These are phyloP conservation scores for Bursaphelenchus okinawaensis DNA, from an alignment of 2,888 invertebrate species.

Conservation along the genomic window DNA sequence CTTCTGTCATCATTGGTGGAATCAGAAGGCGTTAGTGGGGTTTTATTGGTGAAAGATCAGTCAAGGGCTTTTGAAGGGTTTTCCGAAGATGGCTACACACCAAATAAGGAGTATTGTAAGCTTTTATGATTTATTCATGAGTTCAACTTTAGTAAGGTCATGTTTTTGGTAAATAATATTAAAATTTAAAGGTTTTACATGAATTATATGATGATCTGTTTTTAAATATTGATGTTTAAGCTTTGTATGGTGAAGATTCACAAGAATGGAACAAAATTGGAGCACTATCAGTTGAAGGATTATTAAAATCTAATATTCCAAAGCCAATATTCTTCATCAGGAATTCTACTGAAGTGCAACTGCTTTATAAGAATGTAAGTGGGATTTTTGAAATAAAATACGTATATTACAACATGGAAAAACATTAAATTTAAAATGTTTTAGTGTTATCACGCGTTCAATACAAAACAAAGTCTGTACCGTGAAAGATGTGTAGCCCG, in stretches of 20 bases:
- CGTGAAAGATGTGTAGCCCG: conserved; percentile 69
- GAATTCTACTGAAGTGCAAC: conserved; percentile 24
- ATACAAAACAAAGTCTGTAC: conserved; percentile 7
- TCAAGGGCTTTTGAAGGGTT: conserved; percentile 10
- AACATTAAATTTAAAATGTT: conserved; percentile 11
- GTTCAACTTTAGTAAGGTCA: too few species aligned
- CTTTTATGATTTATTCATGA: too few species aligned
- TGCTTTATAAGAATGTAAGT: conserved; percentile 24
- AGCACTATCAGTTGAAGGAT: conserved; percentile 57
- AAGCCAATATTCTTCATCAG: conserved; percentile 36
- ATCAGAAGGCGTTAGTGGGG: conserved; percentile 2
- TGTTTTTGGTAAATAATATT: too few species aligned
- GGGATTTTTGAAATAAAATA: neutral
- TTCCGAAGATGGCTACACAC: conserved; percentile 48
- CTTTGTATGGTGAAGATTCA: conserved; percentile 15
- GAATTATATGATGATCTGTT: too few species aligned
- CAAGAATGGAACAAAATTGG: conserved; percentile 37
- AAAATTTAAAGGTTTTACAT: too few species aligned
- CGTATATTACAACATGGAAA: too few species aligned
- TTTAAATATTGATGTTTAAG: too few species aligned
- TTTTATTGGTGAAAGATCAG: conserved; percentile 15
- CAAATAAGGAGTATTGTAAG: conserved; percentile 37
- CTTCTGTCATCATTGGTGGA: neutral
- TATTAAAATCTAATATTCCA: conserved; percentile 40
- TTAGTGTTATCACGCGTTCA: conserved; percentile 32